Evolutionary conservation across 2,797 vertebrate genomes (phyloP), one percentile per base, ranked within the genome.

Genomic region (Nyctibius grandis): DNA sequence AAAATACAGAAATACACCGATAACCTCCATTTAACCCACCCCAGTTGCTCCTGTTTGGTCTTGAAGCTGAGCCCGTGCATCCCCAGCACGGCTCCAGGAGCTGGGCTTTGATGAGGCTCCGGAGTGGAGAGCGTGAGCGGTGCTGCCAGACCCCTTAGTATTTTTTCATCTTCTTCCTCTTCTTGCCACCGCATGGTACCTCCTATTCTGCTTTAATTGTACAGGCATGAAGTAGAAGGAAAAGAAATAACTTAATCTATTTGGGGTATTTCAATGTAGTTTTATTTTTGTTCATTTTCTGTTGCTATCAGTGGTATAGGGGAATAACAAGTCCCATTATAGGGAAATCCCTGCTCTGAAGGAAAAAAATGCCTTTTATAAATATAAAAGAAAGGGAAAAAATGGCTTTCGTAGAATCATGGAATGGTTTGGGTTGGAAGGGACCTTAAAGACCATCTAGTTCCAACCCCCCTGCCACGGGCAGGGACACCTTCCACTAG

Each of bases 291-390:
- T 42, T 47, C 23, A 4, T 74, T 77, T 65, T 56, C 54, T 60
- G 4, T 59, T 59, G 18, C 40, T 47, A 0, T 47, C 28, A 42
- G 0, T 80, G 22, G 1, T 2, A 1, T 4, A 42, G 36, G 8
- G 15, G 14, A 45, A 36, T 59, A 61, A 26, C 2, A 3, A 73
- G 25, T n/a, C 50, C 44, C 15, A 2, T 44, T 64, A 3, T 1
- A 47, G 26, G 40, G 31, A 68, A 89, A 68, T 56, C 7, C 11
- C 33, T 74, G 6, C 29, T 92, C 34, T 47, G 50, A 76, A 5
- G 3, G 29, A 79, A 75, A 40, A n/a, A 1, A 69, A 1, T 9
- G 68, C 29, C 16, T 79, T 48, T n/a, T 45, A 8, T 2, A 68
- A 33, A 18, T 31, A 26, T 3, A 15, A 34, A 65, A 42, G 2